Conservation (phyloP, 2,888 invertebrate species). For the Epinotia demarniana region DNA sequence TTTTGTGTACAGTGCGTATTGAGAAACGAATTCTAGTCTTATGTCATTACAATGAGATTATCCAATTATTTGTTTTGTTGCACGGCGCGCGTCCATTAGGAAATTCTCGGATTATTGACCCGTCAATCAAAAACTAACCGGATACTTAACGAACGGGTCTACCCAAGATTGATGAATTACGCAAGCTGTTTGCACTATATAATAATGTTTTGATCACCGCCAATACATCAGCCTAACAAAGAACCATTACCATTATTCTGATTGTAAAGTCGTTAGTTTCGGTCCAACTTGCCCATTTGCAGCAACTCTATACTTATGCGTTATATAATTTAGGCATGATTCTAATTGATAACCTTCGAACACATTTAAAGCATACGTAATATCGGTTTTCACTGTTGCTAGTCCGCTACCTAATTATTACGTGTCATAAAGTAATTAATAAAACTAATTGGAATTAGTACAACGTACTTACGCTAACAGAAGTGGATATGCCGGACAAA, state of each 20-base stretch:
- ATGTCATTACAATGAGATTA: background rate
- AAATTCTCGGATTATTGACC: conserved; percentile 28
- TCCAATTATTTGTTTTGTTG: background rate
- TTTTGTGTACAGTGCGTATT: background rate
- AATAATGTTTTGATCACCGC: conserved; percentile 20
- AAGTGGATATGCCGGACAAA: background rate
- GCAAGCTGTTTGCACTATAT: conserved; percentile 30
- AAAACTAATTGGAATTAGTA: conserved; percentile 37
- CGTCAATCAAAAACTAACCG: conserved; percentile 40
- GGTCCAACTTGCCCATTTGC: conserved; percentile 25
- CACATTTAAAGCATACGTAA: conserved; percentile 31
- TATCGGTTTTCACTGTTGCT: conserved; percentile 31
- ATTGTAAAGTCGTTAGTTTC: conserved; percentile 30
- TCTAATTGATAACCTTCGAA: conserved; percentile 43
- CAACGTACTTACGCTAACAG: conserved; percentile 22
- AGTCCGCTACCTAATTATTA: conserved; percentile 39
- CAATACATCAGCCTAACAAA: conserved; percentile 28
- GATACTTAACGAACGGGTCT: conserved; percentile 20
- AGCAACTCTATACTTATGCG: conserved; percentile 4
- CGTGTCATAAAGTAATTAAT: conserved; percentile 38
- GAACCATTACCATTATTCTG: conserved; percentile 29
- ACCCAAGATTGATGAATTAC: conserved; percentile 22
- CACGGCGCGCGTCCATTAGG: conserved; percentile 6
- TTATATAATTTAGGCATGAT: conserved; percentile 39
- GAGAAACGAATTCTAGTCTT: background rate